phyloP scores from a whole-genome alignment of 2,113 vertebrate species.

The Emberiza fucata region DNA sequence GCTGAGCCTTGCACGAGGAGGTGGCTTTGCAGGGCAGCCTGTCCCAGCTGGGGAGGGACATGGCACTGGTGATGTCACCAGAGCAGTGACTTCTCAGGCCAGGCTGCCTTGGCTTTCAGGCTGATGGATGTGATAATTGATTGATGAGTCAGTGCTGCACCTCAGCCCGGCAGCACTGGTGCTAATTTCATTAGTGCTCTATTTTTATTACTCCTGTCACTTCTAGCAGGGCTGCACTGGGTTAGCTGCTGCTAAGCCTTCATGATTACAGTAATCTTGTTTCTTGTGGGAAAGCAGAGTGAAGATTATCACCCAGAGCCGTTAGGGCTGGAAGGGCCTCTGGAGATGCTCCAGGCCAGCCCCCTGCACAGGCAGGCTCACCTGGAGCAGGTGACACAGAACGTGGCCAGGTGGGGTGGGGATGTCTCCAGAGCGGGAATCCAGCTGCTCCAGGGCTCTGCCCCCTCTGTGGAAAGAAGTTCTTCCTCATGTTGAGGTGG shows the following conservation, averaged over 20 bases:
- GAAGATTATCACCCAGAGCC: background rate
- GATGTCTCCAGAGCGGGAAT: background rate
- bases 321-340: background rate
- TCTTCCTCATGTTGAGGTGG: background rate
- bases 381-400: background rate
- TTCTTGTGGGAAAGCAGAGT: background rate
- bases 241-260: background rate
- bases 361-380: background rate
- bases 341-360: background rate
- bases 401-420: background rate
- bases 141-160: background rate
- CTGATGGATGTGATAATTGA: background rate
- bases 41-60: background rate
- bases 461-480: background rate
- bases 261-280: background rate
- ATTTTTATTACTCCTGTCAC: background rate
- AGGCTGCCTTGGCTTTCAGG: background rate
- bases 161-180: background rate
- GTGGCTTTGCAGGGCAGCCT: background rate
- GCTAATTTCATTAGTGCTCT: background rate
- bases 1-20: background rate
- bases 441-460: background rate
- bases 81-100: accelerated
- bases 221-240: background rate
- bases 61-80: background rate